Percentiles rank a stretch among this genome's conserved stretches.
Evolutionary conservation across 2,113 vertebrate genomes (phyloP).

Genomic region (Xenopus tropicalis): UCB_Xtro_10.0 CM004449.2:43220001-43220500

Average conservation of each 20-base stretch:
- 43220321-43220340: conserved; percentile 9
- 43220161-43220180: not conserved
- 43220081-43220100: no score
- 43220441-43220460: no score
- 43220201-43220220: not conserved
- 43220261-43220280: conserved; percentile 2
- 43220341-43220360: conserved; percentile 8
- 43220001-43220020: no score
- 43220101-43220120: no score
- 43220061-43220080: no score
- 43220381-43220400: not conserved
- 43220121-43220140: no score
- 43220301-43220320: conserved; percentile 2
- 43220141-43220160: no score
- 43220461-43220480: no score
- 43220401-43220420: not conserved
- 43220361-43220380: conserved; percentile 7
- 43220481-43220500: no score
- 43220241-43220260: conserved; percentile 7
- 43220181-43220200: not conserved
- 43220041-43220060: no score
- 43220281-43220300: conserved; percentile 6
- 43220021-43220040: no score
- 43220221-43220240: conserved; percentile 6
- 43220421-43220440: no score